Evolutionary conservation across 2,797 vertebrate genomes (phyloP).

Genomic region (Muscicapa striata): DNA sequence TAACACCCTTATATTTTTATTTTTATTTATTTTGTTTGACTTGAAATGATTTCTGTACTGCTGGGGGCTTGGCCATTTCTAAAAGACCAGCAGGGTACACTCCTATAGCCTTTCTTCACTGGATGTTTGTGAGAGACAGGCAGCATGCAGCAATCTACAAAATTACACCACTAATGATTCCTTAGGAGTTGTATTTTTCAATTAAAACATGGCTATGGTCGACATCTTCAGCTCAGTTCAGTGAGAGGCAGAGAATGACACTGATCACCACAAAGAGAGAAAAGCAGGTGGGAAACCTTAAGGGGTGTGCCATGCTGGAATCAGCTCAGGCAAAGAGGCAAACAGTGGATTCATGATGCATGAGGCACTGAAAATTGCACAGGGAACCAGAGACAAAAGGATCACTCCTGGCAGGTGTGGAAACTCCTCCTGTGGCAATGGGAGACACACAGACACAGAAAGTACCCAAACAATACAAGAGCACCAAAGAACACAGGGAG

Average conservation of each 20-base stretch:
- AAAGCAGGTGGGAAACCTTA: neutral
- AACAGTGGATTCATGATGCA: neutral
- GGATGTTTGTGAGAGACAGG: neutral
- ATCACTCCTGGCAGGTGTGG: neutral
- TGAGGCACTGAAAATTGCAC: neutral
- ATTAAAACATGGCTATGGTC: neutral
- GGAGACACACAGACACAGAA: neutral
- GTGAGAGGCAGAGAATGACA: neutral
- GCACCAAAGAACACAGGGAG: neutral
- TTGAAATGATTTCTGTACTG: neutral
- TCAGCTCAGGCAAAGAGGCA: neutral
- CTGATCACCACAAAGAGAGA: neutral
- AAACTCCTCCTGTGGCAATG: neutral
- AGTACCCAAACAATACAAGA: neutral
- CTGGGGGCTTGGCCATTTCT: neutral
- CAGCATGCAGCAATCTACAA: neutral
- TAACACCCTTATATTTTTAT: rapidly evolving
- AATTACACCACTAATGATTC: neutral
- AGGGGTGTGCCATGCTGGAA: neutral
- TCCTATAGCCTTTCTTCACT: neutral
- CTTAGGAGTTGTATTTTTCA: neutral
- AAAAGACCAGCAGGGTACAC: neutral
- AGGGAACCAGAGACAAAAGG: neutral
- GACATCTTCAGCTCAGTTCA: neutral
- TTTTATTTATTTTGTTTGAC: neutral